Evolutionary conservation across 2,797 vertebrate species (phyloP).

Genomic region (Poeciliopsis turneri): DNA sequence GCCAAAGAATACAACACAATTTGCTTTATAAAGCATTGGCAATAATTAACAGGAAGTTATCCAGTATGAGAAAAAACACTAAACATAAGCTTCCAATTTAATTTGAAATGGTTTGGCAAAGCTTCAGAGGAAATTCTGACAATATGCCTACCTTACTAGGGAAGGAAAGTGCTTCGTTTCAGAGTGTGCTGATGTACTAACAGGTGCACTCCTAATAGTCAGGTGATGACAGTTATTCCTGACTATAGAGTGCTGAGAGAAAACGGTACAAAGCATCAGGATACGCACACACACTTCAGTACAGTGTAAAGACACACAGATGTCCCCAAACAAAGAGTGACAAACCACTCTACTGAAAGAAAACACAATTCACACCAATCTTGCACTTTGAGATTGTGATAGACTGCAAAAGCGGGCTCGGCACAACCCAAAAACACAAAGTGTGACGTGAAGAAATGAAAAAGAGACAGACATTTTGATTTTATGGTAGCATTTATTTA

Average conservation of each 20-base stretch:
- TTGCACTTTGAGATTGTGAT: slow-evolving; percentile 60
- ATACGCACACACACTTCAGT: slow-evolving; percentile 3
- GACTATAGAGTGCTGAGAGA: slow-evolving; percentile 20
- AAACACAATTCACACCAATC: slow-evolving; percentile 71
- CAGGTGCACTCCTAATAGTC: slow-evolving; percentile 51
- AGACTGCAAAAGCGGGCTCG: slow-evolving; percentile 18
- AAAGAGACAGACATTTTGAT: slow-evolving; percentile 21
- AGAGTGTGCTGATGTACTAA: slow-evolving; percentile 34
- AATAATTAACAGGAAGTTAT: background rate
- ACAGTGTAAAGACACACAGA: background rate
- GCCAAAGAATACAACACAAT: background rate
- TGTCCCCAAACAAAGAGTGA: slow-evolving; percentile 7
- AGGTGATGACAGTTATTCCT: slow-evolving; percentile 59
- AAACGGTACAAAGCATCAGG: slow-evolving; percentile 19
- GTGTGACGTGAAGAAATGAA: slow-evolving; percentile 1
- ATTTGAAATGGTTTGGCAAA: slow-evolving; percentile 2
- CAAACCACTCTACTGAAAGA: slow-evolving; percentile 10
- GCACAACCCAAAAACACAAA: background rate
- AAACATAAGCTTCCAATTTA: background rate
- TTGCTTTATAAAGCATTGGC: background rate
- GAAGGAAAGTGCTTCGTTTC: slow-evolving; percentile 7
- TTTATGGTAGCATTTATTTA: slow-evolving; percentile 22
- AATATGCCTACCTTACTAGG: background rate
- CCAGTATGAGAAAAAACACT: background rate
- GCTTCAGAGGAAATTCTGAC: slow-evolving; percentile 1